Evolutionary conservation across 2,113 vertebrate species (phyloP).

Genomic region (Tamias sibiricus): DNA sequence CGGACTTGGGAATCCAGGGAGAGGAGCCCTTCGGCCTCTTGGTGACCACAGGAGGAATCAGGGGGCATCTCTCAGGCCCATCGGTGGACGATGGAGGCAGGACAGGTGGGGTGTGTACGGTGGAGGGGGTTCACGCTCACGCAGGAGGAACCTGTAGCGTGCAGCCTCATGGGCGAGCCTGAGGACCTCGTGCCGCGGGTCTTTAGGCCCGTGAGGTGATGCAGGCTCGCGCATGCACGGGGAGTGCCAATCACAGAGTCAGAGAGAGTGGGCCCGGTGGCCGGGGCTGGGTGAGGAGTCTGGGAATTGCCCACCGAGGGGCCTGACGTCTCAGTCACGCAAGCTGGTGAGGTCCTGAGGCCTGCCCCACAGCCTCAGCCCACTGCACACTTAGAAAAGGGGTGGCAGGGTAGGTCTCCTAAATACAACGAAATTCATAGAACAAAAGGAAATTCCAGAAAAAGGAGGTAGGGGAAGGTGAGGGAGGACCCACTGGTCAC

Average conservation of each 20-base stretch:
- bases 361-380: accelerated
- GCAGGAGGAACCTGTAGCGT: no score
- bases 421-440: background rate
- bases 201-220: no score
- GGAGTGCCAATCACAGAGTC: background rate
- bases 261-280: accelerated
- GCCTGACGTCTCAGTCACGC: accelerated
- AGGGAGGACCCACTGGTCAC: no score
- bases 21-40: background rate
- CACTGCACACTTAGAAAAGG: background rate
- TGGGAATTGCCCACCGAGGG: background rate
- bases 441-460: background rate
- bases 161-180: background rate
- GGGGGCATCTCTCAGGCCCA: background rate
- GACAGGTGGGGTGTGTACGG: background rate
- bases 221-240: no score
- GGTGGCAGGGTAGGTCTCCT: background rate
- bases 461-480: background rate
- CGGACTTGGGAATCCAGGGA: background rate
- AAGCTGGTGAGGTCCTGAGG: accelerated
- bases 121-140: background rate
- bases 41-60: background rate
- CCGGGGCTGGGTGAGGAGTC: accelerated
- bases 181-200: background rate
- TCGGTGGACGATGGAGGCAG: background rate